A percentile compares a stretch with the other conserved stretches of the same genome.
Evolutionary conservation across 2,797 vertebrate species (phyloP).

Genomic region (Pipistrellus pipistrellus): DNA sequence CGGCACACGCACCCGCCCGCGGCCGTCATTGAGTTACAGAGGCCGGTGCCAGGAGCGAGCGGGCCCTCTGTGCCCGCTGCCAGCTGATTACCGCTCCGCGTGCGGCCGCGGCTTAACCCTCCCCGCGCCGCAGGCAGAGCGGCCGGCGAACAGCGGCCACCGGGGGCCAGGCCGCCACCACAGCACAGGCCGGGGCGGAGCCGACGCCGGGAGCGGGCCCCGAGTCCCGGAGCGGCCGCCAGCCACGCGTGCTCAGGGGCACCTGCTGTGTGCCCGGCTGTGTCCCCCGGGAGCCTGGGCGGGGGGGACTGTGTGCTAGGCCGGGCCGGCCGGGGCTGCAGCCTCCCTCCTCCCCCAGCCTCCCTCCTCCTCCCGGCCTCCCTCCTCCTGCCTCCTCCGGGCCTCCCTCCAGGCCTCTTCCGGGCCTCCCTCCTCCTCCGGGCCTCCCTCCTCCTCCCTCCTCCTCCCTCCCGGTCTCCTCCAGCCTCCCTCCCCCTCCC

Average conservation of each 20-base stretch:
- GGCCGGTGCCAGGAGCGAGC: constrained; percentile 84
- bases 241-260: neutral
- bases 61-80: constrained; percentile 85
- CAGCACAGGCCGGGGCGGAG: rapidly evolving
- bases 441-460: no score
- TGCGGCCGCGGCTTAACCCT: constrained; percentile 78
- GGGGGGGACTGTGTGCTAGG: neutral
- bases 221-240: neutral
- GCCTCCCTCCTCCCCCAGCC: neutral
- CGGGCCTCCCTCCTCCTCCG: neutral
- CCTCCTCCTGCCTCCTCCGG: no score
- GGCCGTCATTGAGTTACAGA: constrained; percentile 55
- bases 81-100: constrained; percentile 86
- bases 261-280: neutral
- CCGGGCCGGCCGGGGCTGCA: neutral
- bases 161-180: neutral
- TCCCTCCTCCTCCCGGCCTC: no score
- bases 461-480: no score
- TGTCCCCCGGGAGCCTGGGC: no score
- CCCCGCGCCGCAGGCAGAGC: rapidly evolving
- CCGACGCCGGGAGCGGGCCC: no score
- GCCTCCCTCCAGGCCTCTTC: no score
- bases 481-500: no score
- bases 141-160: neutral
- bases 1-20: constrained; percentile 61